phyloP scores from a whole-genome alignment of 2,888 invertebrate genomes.

The Gryllus longicercus region DNA sequence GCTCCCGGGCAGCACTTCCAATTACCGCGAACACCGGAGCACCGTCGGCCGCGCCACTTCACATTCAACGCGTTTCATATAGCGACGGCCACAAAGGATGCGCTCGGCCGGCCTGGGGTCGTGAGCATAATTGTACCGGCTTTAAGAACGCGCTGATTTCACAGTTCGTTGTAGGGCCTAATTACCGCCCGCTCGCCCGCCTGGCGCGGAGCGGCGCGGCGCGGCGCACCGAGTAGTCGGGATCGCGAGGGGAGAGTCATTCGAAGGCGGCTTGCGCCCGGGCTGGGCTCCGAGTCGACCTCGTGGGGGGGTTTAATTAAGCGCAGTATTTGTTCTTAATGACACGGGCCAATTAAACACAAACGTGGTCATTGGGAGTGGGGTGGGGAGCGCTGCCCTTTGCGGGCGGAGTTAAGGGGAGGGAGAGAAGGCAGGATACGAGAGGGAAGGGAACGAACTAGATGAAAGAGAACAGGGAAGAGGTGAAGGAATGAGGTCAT shows the following conservation, averaged over 20 bases:
- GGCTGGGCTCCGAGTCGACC: background rate
- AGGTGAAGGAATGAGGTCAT: background rate
- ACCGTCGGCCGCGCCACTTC: background rate
- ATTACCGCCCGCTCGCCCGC: background rate
- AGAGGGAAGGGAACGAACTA: background rate
- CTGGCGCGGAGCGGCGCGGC: background rate
- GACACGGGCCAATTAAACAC: conserved; percentile 8
- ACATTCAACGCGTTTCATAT: background rate
- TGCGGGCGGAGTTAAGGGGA: background rate
- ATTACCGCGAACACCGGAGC: too few relatives aligned
- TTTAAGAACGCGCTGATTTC: conserved; percentile 17
- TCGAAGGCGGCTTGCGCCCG: background rate
- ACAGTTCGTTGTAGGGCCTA: conserved; percentile 4
- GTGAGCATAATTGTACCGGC: conserved; percentile 1
- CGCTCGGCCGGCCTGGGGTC: background rate
- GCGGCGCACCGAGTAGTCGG: background rate
- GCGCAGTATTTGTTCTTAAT: conserved; percentile 10
- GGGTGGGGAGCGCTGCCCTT: background rate
- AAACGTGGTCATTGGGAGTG: background rate
- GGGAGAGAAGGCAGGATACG: background rate
- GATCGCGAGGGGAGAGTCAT: background rate
- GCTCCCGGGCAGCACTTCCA: background rate
- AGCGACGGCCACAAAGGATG: conserved; percentile 1
- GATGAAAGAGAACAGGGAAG: background rate
- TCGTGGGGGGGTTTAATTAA: background rate